Evolutionary conservation across 2,888 invertebrate genomes (phyloP), one percentile per base, ranked within the genome.

Genomic region (Stenotaenia linearis): DNA sequence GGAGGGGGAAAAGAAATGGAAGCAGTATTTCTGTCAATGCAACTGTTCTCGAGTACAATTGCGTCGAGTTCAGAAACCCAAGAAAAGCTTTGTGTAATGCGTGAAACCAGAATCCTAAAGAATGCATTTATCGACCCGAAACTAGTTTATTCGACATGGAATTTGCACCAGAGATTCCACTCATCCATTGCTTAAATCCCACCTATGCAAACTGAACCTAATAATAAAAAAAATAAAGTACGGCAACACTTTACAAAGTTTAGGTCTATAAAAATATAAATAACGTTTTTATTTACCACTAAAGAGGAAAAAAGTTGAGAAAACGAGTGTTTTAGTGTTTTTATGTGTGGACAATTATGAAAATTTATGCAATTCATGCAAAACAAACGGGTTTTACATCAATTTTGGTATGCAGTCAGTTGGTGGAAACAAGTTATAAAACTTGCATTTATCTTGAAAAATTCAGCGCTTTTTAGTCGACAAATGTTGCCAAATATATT

Each of bases 31-130:
- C 69, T 69, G 69, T 69, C 69, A 69, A 28, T 69, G 69, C 25
- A 69, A 69, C 69, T 69, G 69, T 69, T 69, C 69, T 69, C 69
- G 69, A 69, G 69, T 69, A 69, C 69, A 28, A 69, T 69, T 69
- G 25, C 69, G 69, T 69, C 69, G 69, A 28, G 69, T 28, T 69
- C 69, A 69, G 69, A 69, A 69, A 69, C 69, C 69, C 69, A 69
- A 69, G 69, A 69, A 69, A 69, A 69, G 69, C 69, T 69, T 69
- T 69, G 69, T 69, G 69, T 69, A 69, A 69, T 69, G 69, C 69
- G 69, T 69, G 69, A 69, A 69, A 69, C 69, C 69, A 69, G 69
- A 69, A 28, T 69, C 69, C 45, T 69, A 69, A 69, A 69, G 69
- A 69, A 69, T 69, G 69, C 69, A 69, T 69, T 69, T 69, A 69